Evolutionary conservation across 2,888 invertebrate species (phyloP), one percentile per base, ranked within the genome.

Genomic region (Suillia variegata): DNA sequence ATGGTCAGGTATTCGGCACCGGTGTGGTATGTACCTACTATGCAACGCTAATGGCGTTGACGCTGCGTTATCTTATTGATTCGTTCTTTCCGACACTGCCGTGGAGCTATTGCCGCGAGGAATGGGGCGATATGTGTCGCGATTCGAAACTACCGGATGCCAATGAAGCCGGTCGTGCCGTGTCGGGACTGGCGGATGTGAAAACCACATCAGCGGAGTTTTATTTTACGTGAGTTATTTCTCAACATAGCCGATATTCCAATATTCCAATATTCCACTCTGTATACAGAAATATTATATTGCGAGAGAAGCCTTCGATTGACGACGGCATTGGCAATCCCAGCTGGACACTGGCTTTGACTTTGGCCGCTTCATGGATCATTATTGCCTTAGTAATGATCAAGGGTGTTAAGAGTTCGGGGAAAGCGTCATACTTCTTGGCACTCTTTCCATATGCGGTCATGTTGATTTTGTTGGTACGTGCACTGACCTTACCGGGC

Each of bases 391-490:
- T 82, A 2, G 84, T 86, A 48, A 77, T 87, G 47, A 81, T 84
- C 8, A 84, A 84, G 59, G 87, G 87, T 2, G 84, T 88, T 3
- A 83, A 84, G 68, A 86, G 86, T 65, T 84, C 86, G 1, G 87
- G 88, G 34, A 87, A 87, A 73, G 87, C 85, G 0, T 87, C 90
- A 2, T 91, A 91, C 74, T 87, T 91, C 68, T 85, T 90, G 2
- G 90, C 90, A 0, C 79, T 89, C 17, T 88, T 89, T 71, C 89
- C 89, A 0, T 88, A 88, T 69, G 74, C 85, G 45, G 84, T 90
- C 49, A 84, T 89, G 78, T 67, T 86, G 22, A 82, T 85, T 17
- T 77, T 89, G 52, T 80, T 90, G n/a, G 80, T 87, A 51, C 82
- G 87, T 52, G 84, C 88, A 0, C 77, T 85, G 17, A 87, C 86